Conservation (phyloP, 2,888 invertebrate genomes). For the Desoria tigrina region DNA sequence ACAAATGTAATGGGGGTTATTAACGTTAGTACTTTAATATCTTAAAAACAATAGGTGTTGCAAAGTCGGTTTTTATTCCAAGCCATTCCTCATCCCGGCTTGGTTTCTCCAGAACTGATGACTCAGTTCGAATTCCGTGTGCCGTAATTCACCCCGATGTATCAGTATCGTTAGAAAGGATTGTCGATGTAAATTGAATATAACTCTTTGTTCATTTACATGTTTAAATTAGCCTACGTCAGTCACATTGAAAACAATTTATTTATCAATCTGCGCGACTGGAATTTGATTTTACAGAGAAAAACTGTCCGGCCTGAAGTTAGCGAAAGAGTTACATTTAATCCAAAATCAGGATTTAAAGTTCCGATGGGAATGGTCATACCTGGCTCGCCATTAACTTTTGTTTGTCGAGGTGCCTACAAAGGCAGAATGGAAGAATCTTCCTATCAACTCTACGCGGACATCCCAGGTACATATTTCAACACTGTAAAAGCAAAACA, state of each 20-base stretch:
- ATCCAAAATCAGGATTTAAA: conserved; percentile 44
- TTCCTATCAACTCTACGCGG: conserved; percentile 23
- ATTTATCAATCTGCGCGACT: too few relatives aligned
- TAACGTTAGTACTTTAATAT: too few relatives aligned
- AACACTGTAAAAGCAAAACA: background rate
- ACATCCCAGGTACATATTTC: background rate
- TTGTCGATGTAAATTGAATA: conserved; percentile 25
- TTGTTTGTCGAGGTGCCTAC: conserved; percentile 41
- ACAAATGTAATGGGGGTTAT: too few relatives aligned
- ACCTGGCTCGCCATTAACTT: conserved; percentile 29
- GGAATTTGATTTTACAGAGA: conserved; percentile 4
- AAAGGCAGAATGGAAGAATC: conserved; percentile 41
- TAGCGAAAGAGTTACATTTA: conserved; percentile 36
- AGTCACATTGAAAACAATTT: background rate
- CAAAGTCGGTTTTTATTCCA: too few relatives aligned
- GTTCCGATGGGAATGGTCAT: conserved; percentile 26
- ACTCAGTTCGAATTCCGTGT: conserved; percentile 35
- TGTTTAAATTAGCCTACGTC: background rate
- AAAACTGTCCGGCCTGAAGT: conserved; percentile 27
- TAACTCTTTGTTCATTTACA: background rate
- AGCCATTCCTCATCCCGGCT: too few relatives aligned
- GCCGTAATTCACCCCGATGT: conserved; percentile 38
- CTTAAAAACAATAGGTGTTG: too few relatives aligned
- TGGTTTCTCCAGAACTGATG: conserved; percentile 23
- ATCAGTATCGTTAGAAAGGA: conserved; percentile 37